Base-by-base conservation (phyloP, 2,113 vertebrate species). In the Perca schrenkii region DNA sequence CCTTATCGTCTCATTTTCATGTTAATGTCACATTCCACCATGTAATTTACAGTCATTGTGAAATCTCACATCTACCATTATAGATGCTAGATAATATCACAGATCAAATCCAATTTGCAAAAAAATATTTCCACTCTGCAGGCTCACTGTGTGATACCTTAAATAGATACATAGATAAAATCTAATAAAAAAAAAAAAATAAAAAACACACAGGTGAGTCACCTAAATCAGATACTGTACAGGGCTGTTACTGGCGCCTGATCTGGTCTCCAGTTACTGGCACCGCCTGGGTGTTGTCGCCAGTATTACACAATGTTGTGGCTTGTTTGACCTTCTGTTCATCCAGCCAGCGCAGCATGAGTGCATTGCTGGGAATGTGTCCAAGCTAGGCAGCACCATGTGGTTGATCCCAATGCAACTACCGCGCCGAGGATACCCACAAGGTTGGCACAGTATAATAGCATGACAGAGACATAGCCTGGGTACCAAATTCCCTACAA, bases 321-420 rank as follows among this genome's bases (percentile, higher is more conserved):
- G 72, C 85, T 89, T 87, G 91, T 84, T 74, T 83, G 83, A 86
- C 92, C 91, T 90, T 93, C 94, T 94, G 92, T 80, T 91, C 65
- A 62, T 84, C 85, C 82, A 88, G 82, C 70, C 82, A 74, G 40
- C 76, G 54, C 82, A 54, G 87, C 86, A 77, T 60, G 82, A 61
- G 66, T 34, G 61, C 70, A 34, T 46, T 64, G 67, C 71, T 60
- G 84, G 86, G 85, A 87, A 63, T 16, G 75, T 40, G 36, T 57
- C 83, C 84, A 86, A 84, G 76, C 71, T 77, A 84, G 64, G 78
- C 72, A 80, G 73, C 61, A 60, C 77, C 77, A 82, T 71, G 85
- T 66, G 77, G 75, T 70, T 93, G 92, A 93, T 94, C 92, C 84
- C 80, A 78, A 82, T 86, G 74, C 77, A 80, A 83, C 72, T 80